A percentile compares a stretch with the other conserved stretches of the same genome.
These are phyloP conservation scores for Tinea pellionella DNA, from an alignment of 2,888 invertebrate genomes.

Conservation along the genomic window DNA sequence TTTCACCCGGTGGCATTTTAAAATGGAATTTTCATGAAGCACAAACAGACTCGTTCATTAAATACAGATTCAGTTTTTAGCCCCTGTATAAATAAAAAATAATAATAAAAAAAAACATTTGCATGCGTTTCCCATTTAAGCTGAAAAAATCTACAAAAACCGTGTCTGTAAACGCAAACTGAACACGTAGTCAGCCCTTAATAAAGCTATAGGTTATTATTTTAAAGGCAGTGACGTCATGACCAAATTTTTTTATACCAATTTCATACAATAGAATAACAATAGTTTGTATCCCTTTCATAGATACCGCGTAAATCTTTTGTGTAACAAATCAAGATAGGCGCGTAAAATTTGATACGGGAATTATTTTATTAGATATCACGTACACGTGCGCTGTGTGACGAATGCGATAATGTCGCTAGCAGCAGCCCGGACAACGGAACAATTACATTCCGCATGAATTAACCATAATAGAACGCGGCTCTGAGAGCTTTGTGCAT, in stretches of 20 bases:
- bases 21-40: constrained; percentile 15
- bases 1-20: constrained; percentile 16
- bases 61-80: neutral
- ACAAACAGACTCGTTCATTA: constrained; percentile 6
- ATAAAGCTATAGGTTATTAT: too few relatives aligned
- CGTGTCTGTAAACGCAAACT: too few relatives aligned
- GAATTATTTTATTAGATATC: constrained; percentile 67
- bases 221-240: neutral
- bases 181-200: too few relatives aligned
- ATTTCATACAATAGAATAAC: constrained; percentile 24
- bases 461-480: constrained; percentile 53
- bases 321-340: constrained; percentile 67
- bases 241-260: neutral
- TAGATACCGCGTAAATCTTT: constrained; percentile 41
- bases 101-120: neutral
- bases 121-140: neutral
- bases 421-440: constrained; percentile 40
- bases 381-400: constrained; percentile 65
- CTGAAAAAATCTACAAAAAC: too few relatives aligned
- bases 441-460: constrained; percentile 65
- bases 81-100: neutral
- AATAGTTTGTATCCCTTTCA: constrained; percentile 33
- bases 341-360: constrained; percentile 67
- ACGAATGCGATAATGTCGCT: constrained; percentile 64
- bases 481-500: constrained; percentile 52